Evolutionary conservation across 2,797 vertebrate species (phyloP).

Genomic region (Thunnus albacares): DNA sequence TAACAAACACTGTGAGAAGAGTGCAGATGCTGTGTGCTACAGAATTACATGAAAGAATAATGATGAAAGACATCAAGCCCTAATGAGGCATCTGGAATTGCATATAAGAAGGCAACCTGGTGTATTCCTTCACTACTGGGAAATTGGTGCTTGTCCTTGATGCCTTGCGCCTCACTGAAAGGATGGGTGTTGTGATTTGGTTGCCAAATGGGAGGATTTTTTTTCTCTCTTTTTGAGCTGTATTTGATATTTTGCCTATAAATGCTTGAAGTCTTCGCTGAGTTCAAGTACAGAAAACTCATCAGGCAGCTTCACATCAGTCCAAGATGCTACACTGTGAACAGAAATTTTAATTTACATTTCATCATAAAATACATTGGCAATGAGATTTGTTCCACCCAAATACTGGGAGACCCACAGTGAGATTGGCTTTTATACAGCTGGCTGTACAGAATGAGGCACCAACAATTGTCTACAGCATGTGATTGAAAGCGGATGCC

Average conservation of each 20-base stretch:
- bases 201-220: conserved; percentile 42
- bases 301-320: conserved; percentile 38
- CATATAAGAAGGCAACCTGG: conserved; percentile 78
- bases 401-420: conserved; percentile 34
- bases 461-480: conserved; percentile 30
- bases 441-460: conserved; percentile 16
- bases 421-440: conserved; percentile 36
- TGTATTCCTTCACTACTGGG: conserved; percentile 67
- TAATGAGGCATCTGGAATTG: conserved; percentile 85
- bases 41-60: conserved; percentile 83
- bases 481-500: background rate
- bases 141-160: conserved; percentile 71
- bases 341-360: conserved; percentile 49
- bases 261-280: conserved; percentile 35
- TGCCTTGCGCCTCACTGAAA: conserved; percentile 49
- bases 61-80: conserved; percentile 80
- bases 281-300: conserved; percentile 53
- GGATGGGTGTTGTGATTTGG: conserved; percentile 48
- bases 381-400: conserved; percentile 48
- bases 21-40: conserved; percentile 77
- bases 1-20: conserved; percentile 75
- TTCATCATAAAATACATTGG: conserved; percentile 36
- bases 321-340: conserved; percentile 16
- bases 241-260: conserved; percentile 32
- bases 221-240: background rate